Evolutionary conservation across 1,140 invertebrate genomes (phyloP).

Genomic region (Druon quercuslanigerum): DNA sequence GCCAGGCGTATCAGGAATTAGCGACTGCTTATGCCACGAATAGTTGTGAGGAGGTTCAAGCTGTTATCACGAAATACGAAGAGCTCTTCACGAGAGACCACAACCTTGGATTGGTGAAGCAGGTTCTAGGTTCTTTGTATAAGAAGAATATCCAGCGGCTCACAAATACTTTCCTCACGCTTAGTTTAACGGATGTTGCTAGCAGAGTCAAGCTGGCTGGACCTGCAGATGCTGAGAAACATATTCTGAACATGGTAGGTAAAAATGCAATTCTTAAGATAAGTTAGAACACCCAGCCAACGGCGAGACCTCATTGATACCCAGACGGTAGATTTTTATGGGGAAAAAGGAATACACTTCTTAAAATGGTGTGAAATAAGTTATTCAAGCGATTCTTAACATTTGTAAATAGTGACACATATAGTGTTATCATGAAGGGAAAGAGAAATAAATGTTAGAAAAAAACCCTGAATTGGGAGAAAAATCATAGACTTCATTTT

Average conservation of each 20-base stretch:
- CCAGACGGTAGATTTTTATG: too few species aligned
- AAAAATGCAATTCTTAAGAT: constrained; percentile 10
- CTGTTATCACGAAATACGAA: constrained; percentile 85
- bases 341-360: too few species aligned
- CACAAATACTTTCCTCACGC: constrained; percentile 97
- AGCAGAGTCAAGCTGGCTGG: constrained; percentile 89
- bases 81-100: constrained; percentile 90
- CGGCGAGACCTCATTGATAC: not conserved
- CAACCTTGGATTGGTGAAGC: constrained; percentile 88
- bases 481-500: too few species aligned
- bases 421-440: too few species aligned
- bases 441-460: too few species aligned
- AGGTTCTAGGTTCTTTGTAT: constrained; percentile 91
- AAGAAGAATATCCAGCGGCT: constrained; percentile 98
- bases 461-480: too few species aligned
- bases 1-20: constrained; percentile 93
- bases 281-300: not conserved
- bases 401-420: too few species aligned
- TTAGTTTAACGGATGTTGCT: constrained; percentile 95
- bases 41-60: constrained; percentile 83
- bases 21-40: constrained; percentile 88
- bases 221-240: constrained; percentile 92
- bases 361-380: too few species aligned
- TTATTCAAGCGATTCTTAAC: too few species aligned
- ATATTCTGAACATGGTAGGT: constrained; percentile 94